A percentile compares a stretch with the other conserved stretches of the same genome.
These are phyloP conservation scores for Vespertilio murinus DNA, from an alignment of 2,797 vertebrate species.

Conservation along the genomic window DNA sequence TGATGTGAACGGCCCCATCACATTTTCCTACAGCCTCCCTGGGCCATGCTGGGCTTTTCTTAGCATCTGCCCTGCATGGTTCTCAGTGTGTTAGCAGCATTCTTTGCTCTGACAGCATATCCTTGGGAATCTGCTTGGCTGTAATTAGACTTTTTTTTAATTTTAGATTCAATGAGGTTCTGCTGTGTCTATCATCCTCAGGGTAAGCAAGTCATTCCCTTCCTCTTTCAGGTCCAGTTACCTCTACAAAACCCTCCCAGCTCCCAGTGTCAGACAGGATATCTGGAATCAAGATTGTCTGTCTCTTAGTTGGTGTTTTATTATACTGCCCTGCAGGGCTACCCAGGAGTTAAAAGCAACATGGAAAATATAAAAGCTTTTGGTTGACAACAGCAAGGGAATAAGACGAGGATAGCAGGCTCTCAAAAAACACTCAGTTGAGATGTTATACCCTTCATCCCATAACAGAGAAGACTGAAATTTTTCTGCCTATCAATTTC, in stretches of 20 bases:
- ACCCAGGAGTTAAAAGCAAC: background rate
- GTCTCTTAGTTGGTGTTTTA: background rate
- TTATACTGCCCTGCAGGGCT: background rate
- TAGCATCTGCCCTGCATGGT: background rate
- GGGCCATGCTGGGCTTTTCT: background rate
- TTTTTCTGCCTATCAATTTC: background rate
- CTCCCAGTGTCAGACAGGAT: background rate
- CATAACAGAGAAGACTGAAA: background rate
- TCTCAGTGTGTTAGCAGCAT: rapidly evolving
- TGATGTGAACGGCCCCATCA: rapidly evolving
- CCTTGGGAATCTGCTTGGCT: background rate
- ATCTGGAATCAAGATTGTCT: background rate
- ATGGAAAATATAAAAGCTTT: background rate
- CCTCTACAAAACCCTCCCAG: background rate
- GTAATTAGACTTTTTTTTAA: background rate
- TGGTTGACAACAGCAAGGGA: background rate
- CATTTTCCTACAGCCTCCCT: background rate
- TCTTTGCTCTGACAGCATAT: background rate
- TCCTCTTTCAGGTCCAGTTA: background rate
- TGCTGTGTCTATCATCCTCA: background rate
- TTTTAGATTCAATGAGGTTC: background rate
- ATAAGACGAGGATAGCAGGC: rapidly evolving
- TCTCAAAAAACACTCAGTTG: background rate
- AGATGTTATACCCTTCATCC: background rate
- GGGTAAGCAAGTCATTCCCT: background rate